Conservation (phyloP, 2,888 invertebrate genomes). For the Trilocha varians region DNA sequence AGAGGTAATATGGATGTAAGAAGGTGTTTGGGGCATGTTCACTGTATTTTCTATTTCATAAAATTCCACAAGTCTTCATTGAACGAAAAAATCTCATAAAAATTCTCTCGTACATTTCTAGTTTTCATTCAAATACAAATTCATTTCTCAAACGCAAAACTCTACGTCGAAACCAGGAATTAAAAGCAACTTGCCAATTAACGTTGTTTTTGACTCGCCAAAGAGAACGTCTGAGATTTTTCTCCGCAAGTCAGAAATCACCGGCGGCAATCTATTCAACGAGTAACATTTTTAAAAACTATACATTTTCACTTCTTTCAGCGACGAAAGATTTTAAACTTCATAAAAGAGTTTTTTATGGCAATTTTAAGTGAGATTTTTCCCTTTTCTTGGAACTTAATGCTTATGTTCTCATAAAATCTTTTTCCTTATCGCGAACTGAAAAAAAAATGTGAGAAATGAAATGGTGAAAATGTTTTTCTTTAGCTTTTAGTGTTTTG, state of each 20-base stretch:
- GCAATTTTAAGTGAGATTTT: slow-evolving; percentile 12
- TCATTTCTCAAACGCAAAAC: neutral
- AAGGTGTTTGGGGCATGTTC: too few species aligned
- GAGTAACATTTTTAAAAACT: neutral
- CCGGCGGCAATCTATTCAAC: neutral
- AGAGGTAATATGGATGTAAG: too few species aligned
- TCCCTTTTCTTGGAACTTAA: slow-evolving; percentile 2
- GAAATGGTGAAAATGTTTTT: neutral
- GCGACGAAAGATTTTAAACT: slow-evolving; percentile 6
- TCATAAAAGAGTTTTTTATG: slow-evolving; percentile 10
- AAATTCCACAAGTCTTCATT: too few species aligned
- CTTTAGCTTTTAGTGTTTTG: neutral
- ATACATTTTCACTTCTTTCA: slow-evolving; percentile 8
- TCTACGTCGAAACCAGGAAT: neutral
- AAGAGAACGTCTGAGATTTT: neutral
- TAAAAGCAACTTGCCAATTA: neutral
- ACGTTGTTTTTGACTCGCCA: neutral
- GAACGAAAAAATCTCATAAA: too few species aligned
- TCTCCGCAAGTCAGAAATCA: neutral
- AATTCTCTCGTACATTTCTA: too few species aligned
- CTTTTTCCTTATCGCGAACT: slow-evolving; percentile 21
- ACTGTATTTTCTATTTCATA: too few species aligned
- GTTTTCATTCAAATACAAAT: neutral
- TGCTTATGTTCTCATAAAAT: slow-evolving; percentile 7
- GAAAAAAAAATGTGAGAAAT: slow-evolving; percentile 25